Evolutionary conservation across 2,113 vertebrate genomes (phyloP).

Genomic region (Pandion haliaetus): DNA sequence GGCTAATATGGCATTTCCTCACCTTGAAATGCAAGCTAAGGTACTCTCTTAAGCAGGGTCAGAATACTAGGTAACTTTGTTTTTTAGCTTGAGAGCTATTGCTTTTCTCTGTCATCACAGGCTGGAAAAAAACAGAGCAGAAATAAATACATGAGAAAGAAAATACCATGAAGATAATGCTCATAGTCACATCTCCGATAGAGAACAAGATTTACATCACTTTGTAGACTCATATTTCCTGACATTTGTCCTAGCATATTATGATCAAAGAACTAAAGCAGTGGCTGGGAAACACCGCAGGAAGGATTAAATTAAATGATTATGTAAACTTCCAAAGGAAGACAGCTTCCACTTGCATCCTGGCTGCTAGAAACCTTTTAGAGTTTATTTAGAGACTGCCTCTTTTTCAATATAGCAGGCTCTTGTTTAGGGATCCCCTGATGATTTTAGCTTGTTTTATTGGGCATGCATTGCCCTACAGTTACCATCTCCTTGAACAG

Average conservation of each 20-base stretch:
- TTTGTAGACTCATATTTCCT: constrained; percentile 65
- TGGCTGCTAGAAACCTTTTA: constrained; percentile 16
- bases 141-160: constrained; percentile 27
- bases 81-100: constrained; percentile 45
- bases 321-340: constrained; percentile 65
- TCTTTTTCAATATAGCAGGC: constrained; percentile 8
- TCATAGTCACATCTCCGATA: constrained; percentile 63
- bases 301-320: constrained; percentile 59
- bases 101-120: not conserved
- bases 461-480: not conserved
- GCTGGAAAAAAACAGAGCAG: not conserved
- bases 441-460: constrained; percentile 19
- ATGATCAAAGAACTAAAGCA: constrained; percentile 52
- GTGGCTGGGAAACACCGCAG: constrained; percentile 39
- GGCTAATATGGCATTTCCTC: not conserved
- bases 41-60: not conserved
- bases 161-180: constrained; percentile 62
- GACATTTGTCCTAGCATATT: constrained; percentile 72
- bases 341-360: constrained; percentile 2
- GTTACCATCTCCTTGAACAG: not conserved
- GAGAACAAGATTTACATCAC: constrained; percentile 59
- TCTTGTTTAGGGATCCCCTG: constrained; percentile 13
- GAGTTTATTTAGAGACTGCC: not conserved
- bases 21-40: not conserved
- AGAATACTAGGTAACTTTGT: not conserved